These are phyloP conservation scores for Mycetomoellerius zeteki DNA, from an alignment of 1,140 invertebrate species.

Conservation along the genomic window DNA sequence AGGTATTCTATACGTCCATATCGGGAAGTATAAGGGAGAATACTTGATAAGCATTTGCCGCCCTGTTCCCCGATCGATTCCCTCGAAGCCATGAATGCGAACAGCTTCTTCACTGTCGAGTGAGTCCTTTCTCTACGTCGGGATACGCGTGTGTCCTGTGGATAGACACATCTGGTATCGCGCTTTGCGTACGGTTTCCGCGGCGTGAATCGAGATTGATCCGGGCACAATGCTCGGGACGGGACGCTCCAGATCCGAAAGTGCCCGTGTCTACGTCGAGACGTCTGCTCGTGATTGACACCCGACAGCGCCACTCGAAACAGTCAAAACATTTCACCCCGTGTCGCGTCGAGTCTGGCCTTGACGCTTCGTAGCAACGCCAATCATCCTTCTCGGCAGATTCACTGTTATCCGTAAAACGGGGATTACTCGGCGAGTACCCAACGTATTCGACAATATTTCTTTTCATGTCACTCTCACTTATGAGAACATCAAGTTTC, in stretches of 20 bases:
- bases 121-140: slow-evolving; percentile 47
- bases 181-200: slow-evolving; percentile 59
- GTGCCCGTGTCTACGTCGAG: slow-evolving; percentile 77
- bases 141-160: slow-evolving; percentile 49
- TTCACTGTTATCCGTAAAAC: slow-evolving; percentile 69
- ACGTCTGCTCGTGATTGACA: slow-evolving; percentile 79
- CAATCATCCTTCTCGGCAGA: slow-evolving; percentile 71
- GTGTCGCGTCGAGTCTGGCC: slow-evolving; percentile 72
- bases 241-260: slow-evolving; percentile 70
- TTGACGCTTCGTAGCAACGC: slow-evolving; percentile 77
- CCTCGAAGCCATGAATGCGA: slow-evolving; percentile 55
- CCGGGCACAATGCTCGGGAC: slow-evolving; percentile 69
- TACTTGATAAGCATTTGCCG: slow-evolving; percentile 38
- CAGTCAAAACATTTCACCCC: slow-evolving; percentile 80
- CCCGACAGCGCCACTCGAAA: slow-evolving; percentile 78
- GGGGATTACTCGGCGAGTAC: slow-evolving; percentile 52
- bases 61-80: slow-evolving; percentile 39
- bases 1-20: slow-evolving; percentile 3
- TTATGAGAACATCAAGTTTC: not conserved
- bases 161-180: slow-evolving; percentile 71
- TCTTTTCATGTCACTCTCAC: slow-evolving; percentile 50
- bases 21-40: slow-evolving; percentile 1
- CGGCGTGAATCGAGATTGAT: slow-evolving; percentile 69
- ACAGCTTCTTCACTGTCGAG: slow-evolving; percentile 46
- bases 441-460: slow-evolving; percentile 60